Evolutionary conservation across 2,888 invertebrate genomes (phyloP).

Genomic region (Saturnia japonica): DNA sequence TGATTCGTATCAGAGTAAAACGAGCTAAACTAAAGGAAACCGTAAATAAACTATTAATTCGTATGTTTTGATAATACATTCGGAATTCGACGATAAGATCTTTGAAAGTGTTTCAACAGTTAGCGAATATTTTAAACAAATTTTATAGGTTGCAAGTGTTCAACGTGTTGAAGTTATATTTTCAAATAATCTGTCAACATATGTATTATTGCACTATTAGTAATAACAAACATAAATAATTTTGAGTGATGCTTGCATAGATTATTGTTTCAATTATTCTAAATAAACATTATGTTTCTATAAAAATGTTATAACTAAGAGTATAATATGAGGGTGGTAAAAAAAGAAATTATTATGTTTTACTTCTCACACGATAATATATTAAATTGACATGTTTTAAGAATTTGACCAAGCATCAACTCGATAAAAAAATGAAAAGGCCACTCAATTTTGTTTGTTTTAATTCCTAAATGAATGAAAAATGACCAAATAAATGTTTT

Average conservation of each 20-base stretch:
- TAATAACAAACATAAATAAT: neutral
- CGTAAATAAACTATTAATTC: slow-evolving; percentile 30
- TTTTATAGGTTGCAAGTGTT: neutral
- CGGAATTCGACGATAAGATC: slow-evolving; percentile 2
- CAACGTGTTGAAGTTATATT: neutral
- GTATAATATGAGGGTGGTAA: too few relatives aligned
- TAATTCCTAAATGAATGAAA: too few relatives aligned
- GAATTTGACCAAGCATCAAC: too few relatives aligned
- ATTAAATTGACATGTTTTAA: too few relatives aligned
- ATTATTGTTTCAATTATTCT: neutral
- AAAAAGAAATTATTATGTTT: too few relatives aligned
- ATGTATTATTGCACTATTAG: neutral
- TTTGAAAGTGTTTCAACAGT: slow-evolving; percentile 6
- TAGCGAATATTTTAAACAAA: neutral
- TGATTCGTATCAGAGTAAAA: slow-evolving; percentile 13
- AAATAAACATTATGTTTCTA: neutral
- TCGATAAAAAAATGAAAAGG: too few relatives aligned
- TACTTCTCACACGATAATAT: too few relatives aligned
- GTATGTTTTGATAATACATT: slow-evolving; percentile 16
- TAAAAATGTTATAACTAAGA: neutral
- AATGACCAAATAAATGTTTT: too few relatives aligned
- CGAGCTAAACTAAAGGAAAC: slow-evolving; percentile 17
- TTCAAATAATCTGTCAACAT: neutral
- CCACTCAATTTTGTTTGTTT: too few relatives aligned
- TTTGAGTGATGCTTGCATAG: neutral